Conservation (phyloP, 2,797 vertebrate species). For the Echeneis naucrates region DNA sequence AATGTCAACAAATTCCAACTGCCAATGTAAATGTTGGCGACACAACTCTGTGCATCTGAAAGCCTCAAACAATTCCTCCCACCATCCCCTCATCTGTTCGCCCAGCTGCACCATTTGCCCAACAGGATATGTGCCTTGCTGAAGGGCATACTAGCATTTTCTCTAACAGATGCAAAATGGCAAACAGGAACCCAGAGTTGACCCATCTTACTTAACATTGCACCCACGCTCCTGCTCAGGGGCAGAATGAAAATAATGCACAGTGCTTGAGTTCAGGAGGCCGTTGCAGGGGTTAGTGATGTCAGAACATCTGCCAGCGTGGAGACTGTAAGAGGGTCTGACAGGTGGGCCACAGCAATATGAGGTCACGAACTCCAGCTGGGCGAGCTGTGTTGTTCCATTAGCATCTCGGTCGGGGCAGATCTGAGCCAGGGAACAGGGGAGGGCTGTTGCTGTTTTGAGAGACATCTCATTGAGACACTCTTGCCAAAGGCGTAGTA, state of each 20-base stretch:
- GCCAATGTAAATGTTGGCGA: slow-evolving; percentile 1
- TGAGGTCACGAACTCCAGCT: slow-evolving; percentile 81
- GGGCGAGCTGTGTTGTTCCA: slow-evolving; percentile 74
- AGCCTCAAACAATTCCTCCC: slow-evolving; percentile 33
- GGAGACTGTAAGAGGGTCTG: slow-evolving; percentile 76
- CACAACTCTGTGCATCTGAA: slow-evolving; percentile 11
- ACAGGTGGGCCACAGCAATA: slow-evolving; percentile 78
- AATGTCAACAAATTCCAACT: background rate
- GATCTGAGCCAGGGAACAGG: slow-evolving; percentile 57
- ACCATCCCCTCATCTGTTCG: slow-evolving; percentile 26
- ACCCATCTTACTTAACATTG: slow-evolving; percentile 57
- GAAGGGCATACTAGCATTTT: slow-evolving; percentile 57
- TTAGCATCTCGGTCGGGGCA: slow-evolving; percentile 67
- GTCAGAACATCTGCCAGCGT: slow-evolving; percentile 80
- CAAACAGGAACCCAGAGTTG: slow-evolving; percentile 62
- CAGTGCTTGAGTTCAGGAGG: slow-evolving; percentile 60
- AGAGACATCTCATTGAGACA: slow-evolving; percentile 70
- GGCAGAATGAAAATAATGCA: slow-evolving; percentile 64
- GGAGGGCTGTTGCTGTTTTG: slow-evolving; percentile 50
- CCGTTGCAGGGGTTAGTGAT: slow-evolving; percentile 67
- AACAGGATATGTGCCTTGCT: slow-evolving; percentile 65
- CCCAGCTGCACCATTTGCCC: slow-evolving; percentile 43
- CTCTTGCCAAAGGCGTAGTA: slow-evolving; percentile 63
- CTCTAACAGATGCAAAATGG: slow-evolving; percentile 62
- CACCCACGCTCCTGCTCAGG: slow-evolving; percentile 54